Conservation (phyloP, 2,797 vertebrate species). For the Fistularia commersonii region DNA sequence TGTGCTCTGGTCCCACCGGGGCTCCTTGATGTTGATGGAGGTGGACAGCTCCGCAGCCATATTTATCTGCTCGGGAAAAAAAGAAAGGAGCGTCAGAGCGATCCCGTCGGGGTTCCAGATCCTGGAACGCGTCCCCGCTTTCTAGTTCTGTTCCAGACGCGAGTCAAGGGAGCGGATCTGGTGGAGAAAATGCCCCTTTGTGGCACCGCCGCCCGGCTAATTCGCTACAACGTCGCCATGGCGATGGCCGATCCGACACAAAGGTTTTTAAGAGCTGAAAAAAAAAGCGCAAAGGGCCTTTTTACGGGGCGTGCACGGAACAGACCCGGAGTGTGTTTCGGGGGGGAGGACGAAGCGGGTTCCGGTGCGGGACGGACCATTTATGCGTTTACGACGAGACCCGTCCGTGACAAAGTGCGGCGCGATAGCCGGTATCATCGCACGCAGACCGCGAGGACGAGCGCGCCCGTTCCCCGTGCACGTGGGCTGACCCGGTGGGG, state of each 20-base stretch:
- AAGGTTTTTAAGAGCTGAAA: constrained; percentile 34
- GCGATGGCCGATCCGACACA: constrained; percentile 60
- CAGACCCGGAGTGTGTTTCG: constrained; percentile 31
- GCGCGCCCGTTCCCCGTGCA: constrained; percentile 1
- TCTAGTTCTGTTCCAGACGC: constrained; percentile 17
- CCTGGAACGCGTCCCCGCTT: neutral
- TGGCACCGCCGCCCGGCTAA: constrained; percentile 44
- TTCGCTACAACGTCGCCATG: constrained; percentile 70
- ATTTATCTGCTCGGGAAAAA: constrained; percentile 59
- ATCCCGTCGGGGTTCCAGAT: no score
- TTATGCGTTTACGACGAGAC: no score
- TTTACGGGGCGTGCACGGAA: constrained; percentile 28
- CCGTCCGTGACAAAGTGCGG: no score
- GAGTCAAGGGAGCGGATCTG: constrained; percentile 19
- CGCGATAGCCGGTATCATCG: no score
- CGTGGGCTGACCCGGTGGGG: neutral
- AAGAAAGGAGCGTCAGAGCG: neutral
- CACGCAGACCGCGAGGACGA: neutral
- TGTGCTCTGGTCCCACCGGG: constrained; percentile 96
- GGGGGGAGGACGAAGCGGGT: constrained; percentile 10
- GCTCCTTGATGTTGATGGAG: constrained; percentile 94
- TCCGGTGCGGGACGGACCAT: neutral
- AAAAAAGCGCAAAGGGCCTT: constrained; percentile 41
- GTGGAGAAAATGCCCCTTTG: constrained; percentile 28
- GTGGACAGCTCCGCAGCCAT: constrained; percentile 88